Percentiles rank a stretch among this genome's conserved stretches.
These are phyloP conservation scores for Tryphoninae sp. DNA, from an alignment of 2,888 invertebrate species.

Conservation along the genomic window DNA sequence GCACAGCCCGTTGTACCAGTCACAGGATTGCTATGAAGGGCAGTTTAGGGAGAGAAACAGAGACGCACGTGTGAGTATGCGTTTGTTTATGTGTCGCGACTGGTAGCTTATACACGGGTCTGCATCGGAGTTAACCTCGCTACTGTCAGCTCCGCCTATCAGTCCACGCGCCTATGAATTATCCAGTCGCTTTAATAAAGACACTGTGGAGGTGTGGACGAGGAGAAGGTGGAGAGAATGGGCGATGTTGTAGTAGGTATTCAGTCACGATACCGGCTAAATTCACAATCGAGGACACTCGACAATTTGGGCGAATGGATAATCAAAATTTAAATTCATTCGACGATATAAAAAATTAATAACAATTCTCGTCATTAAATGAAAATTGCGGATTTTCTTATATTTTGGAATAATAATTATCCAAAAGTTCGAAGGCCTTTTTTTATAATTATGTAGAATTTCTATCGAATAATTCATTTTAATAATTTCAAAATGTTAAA, in stretches of 20 bases:
- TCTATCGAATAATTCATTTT: no score
- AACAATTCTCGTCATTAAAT: background rate
- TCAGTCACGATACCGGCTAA: slow-evolving; percentile 32
- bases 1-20: background rate
- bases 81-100: slow-evolving; percentile 58
- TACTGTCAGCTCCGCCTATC: slow-evolving; percentile 58
- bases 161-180: slow-evolving; percentile 63
- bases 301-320: background rate
- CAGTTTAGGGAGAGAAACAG: background rate
- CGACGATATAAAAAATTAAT: background rate
- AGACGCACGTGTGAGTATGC: slow-evolving; percentile 31
- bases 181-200: slow-evolving; percentile 67
- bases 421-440: no score
- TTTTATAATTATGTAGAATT: no score
- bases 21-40: background rate
- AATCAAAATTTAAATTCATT: background rate
- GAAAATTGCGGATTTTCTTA: no score
- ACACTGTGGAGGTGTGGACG: slow-evolving; percentile 39
- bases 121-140: slow-evolving; percentile 58
- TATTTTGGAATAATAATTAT: no score
- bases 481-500: background rate
- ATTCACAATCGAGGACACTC: slow-evolving; percentile 38
- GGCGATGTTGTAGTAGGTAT: slow-evolving; percentile 1
- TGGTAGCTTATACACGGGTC: slow-evolving; percentile 17
- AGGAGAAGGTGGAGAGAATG: background rate